Evolutionary conservation across 2,888 invertebrate genomes (phyloP), one percentile per base, ranked within the genome.

Genomic region (Protophormia terraenovae): DNA sequence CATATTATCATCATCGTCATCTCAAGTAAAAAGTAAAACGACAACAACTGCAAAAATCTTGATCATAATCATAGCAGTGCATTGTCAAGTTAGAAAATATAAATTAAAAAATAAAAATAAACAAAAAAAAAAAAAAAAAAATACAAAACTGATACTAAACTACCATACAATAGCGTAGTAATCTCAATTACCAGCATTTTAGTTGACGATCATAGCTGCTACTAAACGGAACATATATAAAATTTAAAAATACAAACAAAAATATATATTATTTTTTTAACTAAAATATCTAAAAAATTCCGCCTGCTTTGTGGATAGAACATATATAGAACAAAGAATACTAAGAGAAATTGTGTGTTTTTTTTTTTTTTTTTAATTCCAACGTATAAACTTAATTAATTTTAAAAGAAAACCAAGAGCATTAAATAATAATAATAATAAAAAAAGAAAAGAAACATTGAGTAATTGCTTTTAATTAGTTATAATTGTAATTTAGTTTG

Each of bases 381-480:
- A n/a, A n/a, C 19, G n/a, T 7, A 27, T 8, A 3, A 38, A 62
- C 53, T 79, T 78, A 90, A 88, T 88, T 89, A 89, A 88, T 86
- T 87, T 85, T 84, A 73, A 58, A 58, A 71, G 8, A 41, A 41
- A 60, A 55, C 8, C 50, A 29, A 41, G 24, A 22, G 1, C 19
- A 12, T 32, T 64, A 16, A 64, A 24, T 16, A 24, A 72, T 27
- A 22, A 45, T 14, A 35, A 47, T 3, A 66, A 47, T 5, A 19
- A 19, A 45, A 8, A 12, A n/a, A n/a, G n/a, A n/a, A 29, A 47
- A 22, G 19, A 8, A 35, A 47, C 19, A 86, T 87, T 45, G 80
- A 89, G 87, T 88, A 89, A 90, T 90, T 90, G 89, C 64, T 86
- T 84, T 87, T 86, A 88, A 88, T 87, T 83, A 73, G 83, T 86